A percentile compares a stretch with the other conserved stretches of the same genome.
Evolutionary conservation across 1,140 invertebrate genomes (phyloP).

Genomic region (Ooceraea biroi): DNA sequence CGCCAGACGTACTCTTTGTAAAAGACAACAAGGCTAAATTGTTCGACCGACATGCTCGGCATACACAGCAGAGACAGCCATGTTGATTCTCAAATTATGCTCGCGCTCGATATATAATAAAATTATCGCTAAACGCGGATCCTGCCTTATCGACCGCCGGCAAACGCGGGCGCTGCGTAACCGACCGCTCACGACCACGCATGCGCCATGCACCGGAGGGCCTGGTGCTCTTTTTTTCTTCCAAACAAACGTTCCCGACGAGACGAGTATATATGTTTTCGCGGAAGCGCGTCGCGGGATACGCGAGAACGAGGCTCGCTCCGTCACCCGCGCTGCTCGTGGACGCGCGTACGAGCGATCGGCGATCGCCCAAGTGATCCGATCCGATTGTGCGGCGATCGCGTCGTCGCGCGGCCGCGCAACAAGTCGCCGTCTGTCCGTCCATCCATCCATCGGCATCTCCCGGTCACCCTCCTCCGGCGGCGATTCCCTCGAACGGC

Average conservation of each 20-base stretch:
- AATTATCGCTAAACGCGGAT: no score
- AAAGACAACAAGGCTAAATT: not conserved
- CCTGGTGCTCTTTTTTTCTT: slow-evolving; percentile 12
- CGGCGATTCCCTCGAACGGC: no score
- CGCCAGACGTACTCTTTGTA: not conserved
- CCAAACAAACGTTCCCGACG: slow-evolving; percentile 36
- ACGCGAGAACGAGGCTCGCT: not conserved
- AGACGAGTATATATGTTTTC: slow-evolving; percentile 15
- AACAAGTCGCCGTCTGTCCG: slow-evolving; percentile 21
- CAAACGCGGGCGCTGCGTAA: not conserved
- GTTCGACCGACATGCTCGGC: not conserved
- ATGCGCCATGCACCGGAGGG: not conserved
- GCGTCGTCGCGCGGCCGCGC: not conserved
- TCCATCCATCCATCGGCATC: no score
- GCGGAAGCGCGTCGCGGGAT: not conserved
- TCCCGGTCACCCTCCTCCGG: not conserved
- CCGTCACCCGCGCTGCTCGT: not conserved
- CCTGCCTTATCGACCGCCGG: not conserved
- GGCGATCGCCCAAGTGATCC: not conserved
- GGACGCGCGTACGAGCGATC: no score
- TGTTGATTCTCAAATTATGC: not conserved
- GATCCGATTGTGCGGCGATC: not conserved
- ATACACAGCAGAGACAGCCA: not conserved
- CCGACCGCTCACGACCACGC: not conserved
- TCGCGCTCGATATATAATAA: no score